A percentile compares a stretch with the other conserved stretches of the same genome.
phyloP scores from a whole-genome alignment of 2,113 vertebrate species.

The Hemibagrus wyckioides region DNA sequence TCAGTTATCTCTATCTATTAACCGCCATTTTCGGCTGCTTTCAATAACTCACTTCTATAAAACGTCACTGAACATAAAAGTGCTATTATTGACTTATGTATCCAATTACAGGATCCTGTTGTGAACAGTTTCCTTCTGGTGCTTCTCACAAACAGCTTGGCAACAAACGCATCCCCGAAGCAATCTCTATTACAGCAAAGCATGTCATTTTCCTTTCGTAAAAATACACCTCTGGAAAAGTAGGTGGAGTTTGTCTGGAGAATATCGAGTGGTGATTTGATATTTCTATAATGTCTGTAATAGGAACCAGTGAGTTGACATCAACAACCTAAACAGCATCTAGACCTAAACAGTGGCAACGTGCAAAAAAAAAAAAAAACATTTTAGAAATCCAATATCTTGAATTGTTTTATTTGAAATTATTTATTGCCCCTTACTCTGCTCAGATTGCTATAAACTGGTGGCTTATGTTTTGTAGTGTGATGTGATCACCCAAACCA shows the following conservation, averaged over 20 bases:
- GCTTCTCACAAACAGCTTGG: not conserved
- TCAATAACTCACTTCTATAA: not conserved
- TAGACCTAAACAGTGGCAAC: not conserved
- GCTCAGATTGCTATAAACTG: not conserved
- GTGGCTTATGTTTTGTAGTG: not conserved
- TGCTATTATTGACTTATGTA: slow-evolving; percentile 3
- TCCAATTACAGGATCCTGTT: slow-evolving; percentile 6
- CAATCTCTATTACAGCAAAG: not conserved
- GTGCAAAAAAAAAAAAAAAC: not conserved
- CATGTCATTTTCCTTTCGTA: not conserved
- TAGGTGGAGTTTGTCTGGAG: not conserved
- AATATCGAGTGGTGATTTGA: not conserved
- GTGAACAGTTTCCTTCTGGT: not conserved
- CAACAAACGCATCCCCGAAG: not conserved
- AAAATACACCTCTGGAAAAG: not conserved
- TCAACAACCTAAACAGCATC: not conserved
- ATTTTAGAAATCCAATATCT: not conserved
- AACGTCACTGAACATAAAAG: not conserved
- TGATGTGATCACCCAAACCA: not conserved
- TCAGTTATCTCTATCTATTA: slow-evolving; percentile 9
- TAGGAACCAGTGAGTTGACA: not conserved
- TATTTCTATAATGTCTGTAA: not conserved
- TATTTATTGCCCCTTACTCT: not conserved
- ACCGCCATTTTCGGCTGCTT: not conserved
- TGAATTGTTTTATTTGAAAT: not conserved